A percentile compares a stretch with the other conserved stretches of the same genome.
Conservation (phyloP, 2,797 vertebrate species). For the Buphagus erythrorhynchus region DNA sequence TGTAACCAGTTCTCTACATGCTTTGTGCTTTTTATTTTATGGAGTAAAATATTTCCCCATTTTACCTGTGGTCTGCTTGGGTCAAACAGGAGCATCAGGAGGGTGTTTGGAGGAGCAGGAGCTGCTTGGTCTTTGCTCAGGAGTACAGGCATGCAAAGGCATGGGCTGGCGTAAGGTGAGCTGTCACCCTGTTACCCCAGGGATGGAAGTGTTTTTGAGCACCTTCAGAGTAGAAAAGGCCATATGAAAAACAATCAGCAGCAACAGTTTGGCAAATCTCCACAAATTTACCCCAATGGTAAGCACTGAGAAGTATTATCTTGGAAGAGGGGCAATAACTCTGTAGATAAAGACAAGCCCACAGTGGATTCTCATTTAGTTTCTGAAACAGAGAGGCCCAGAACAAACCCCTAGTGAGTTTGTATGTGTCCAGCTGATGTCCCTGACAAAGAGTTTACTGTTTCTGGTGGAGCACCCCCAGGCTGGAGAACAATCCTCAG, state of each 20-base stretch:
- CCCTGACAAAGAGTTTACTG: conserved; percentile 22
- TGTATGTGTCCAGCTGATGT: not conserved
- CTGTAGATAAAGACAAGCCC: not conserved
- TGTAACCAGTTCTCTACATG: not conserved
- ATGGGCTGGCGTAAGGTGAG: not conserved
- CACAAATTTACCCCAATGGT: not conserved
- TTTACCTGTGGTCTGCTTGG: not conserved
- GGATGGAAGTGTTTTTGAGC: not conserved
- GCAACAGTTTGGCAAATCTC: not conserved
- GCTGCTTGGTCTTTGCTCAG: not conserved
- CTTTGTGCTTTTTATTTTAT: not conserved
- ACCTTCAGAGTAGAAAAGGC: not conserved
- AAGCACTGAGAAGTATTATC: not conserved
- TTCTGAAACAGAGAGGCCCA: not conserved
- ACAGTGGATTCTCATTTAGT: not conserved
- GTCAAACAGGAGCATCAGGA: not conserved
- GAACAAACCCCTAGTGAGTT: conserved; percentile 10
- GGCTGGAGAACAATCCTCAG: conserved; percentile 13
- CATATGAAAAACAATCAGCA: not conserved
- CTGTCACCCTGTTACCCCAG: not conserved
- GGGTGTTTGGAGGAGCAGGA: not conserved
- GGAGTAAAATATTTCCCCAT: not conserved
- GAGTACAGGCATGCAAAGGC: not conserved
- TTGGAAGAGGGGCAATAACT: not conserved
- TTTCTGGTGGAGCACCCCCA: not conserved